Base-by-base conservation (phyloP, 2,797 vertebrate species). In the Triplophysa yarkandensis region DNA sequence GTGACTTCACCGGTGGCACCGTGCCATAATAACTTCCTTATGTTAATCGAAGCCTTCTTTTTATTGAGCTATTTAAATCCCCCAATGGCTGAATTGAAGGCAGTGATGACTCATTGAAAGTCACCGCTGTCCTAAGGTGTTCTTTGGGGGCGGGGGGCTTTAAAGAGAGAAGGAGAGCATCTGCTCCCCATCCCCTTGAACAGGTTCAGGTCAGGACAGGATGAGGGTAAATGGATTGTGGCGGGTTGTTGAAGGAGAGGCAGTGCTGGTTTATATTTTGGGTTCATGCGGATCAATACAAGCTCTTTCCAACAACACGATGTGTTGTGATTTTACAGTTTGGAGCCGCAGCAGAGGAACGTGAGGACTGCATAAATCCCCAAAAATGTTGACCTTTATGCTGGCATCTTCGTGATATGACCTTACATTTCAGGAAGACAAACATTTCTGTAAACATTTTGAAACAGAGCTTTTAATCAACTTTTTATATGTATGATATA, bases 161-260 rank as follows among this genome's bases (percentile, higher is more conserved):
- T 46, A 23, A 16, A 50, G 39, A 14, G 48, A 25, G 63, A 77
- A 43, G 32, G 52, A 52, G 39, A 82, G 74, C 76, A 83, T 80
- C 76, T 83, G 81, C 78, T 80, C 23, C 43, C 61, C 57, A 34
- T 9, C 54, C 63, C 32, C 39, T 48, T 27, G 54, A 82, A 73
- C 71, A 71, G 32, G 75, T 77, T 68, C 36, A 64, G 6, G 67
- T 62, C 41, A 46, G 55, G 69, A 81, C 73, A 19, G 16, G 54
- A 41, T 43, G 23, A 66, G 8, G 63, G 39, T 30, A 52, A 52
- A 10, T 52, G 48, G 54, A 46, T 21, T 57, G n/a, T 52, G n/a
- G 60, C 21, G 9, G 7, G 32, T 69, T 25, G n/a, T 64, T 21
- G 41, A 66, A 23, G 46, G 58, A 27, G 14, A 57, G 34, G 21